Percentiles rank a stretch among this genome's conserved stretches.
Evolutionary conservation across 2,888 invertebrate species (phyloP).

Genomic region (Philhelius pedissequus): DNA sequence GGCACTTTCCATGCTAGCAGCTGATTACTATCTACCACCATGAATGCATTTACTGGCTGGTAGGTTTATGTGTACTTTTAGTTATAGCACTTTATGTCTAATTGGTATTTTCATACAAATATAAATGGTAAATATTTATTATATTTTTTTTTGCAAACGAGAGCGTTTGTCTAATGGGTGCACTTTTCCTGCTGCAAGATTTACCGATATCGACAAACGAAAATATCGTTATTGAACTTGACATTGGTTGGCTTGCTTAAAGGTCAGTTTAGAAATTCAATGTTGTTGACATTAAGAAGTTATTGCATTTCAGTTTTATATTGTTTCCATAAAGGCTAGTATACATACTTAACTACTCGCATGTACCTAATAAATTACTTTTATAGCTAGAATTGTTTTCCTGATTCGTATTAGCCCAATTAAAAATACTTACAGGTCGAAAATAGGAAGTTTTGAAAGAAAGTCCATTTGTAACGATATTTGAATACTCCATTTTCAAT

Average conservation of each 20-base stretch:
- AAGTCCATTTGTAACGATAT: too few species aligned
- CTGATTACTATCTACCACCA: conserved; percentile 35
- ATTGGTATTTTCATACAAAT: conserved; percentile 51
- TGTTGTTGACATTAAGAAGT: background rate
- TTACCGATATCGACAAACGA: background rate
- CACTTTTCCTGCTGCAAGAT: background rate
- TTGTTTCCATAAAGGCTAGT: too few species aligned
- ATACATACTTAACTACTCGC: too few species aligned
- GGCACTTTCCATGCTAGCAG: background rate
- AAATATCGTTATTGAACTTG: background rate
- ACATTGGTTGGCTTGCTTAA: background rate
- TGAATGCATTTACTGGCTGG: background rate
- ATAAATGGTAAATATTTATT: conserved; percentile 38
- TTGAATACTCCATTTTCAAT: too few species aligned
- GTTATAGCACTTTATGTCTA: conserved; percentile 37
- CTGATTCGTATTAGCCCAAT: too few species aligned
- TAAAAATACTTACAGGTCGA: too few species aligned
- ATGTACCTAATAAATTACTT: too few species aligned
- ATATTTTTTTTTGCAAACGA: conserved; percentile 4
- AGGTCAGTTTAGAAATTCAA: background rate
- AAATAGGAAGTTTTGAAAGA: too few species aligned
- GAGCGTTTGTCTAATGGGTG: background rate
- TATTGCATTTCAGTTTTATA: too few species aligned
- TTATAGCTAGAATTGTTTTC: too few species aligned
- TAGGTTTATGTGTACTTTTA: background rate